Conservation (phyloP, 2,113 vertebrate species). For the Lampris incognitus region DNA sequence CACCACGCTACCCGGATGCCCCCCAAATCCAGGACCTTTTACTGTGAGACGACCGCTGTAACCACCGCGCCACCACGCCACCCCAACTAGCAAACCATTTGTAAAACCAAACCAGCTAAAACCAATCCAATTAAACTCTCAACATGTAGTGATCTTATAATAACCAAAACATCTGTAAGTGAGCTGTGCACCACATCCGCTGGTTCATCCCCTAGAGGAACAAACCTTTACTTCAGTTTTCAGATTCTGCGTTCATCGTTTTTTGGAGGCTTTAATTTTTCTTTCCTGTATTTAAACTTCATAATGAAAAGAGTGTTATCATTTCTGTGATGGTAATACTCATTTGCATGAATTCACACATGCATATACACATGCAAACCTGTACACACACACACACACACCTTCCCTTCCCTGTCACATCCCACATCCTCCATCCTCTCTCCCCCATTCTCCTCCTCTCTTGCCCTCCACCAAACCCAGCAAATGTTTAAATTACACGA, state of each 20-base stretch:
- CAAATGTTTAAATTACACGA: slow-evolving; percentile 86
- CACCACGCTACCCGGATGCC: too few species aligned
- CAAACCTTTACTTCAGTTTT: too few species aligned
- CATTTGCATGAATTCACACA: slow-evolving; percentile 50
- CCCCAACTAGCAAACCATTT: too few species aligned
- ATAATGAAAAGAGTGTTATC: slow-evolving; percentile 41
- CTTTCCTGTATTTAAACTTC: slow-evolving; percentile 17
- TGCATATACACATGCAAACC: slow-evolving; percentile 23
- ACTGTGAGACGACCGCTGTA: too few species aligned
- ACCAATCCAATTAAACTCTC: too few species aligned
- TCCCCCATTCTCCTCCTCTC: slow-evolving; percentile 35
- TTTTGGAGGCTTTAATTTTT: slow-evolving; percentile 22
- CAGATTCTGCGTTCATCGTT: background rate
- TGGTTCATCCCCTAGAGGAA: too few species aligned
- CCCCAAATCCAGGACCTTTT: too few species aligned
- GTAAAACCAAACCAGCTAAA: too few species aligned
- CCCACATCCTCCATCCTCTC: slow-evolving; percentile 45
- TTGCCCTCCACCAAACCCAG: slow-evolving; percentile 69
- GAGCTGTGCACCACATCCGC: too few species aligned
- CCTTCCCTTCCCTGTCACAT: slow-evolving; percentile 45
- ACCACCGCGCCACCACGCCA: too few species aligned
- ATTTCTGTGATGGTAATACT: slow-evolving; percentile 36
- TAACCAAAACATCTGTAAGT: too few species aligned
- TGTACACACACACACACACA: slow-evolving; percentile 10
- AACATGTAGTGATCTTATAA: too few species aligned